A percentile compares a stretch with the other conserved stretches of the same genome.
These are phyloP conservation scores for Chelon labrosus DNA, from an alignment of 2,797 vertebrate species.

Conservation along the genomic window DNA sequence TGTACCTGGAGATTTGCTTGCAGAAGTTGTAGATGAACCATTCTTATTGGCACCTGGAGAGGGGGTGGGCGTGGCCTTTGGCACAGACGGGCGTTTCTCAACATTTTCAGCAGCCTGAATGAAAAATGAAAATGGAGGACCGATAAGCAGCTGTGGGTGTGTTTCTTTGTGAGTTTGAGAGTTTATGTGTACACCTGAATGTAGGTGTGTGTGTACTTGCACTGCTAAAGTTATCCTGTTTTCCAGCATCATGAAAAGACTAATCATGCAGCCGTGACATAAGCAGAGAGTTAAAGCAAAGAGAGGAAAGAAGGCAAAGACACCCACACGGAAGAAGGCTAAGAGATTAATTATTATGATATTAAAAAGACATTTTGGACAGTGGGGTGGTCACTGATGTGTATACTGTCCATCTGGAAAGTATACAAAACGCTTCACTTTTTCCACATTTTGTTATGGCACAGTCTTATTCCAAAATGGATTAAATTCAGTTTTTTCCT, in stretches of 20 bases:
- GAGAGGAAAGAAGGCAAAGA: constrained; percentile 13
- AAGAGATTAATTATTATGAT: constrained; percentile 12
- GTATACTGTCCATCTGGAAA: too few species aligned
- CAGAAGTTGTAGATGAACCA: constrained; percentile 69
- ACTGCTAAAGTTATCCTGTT: background rate
- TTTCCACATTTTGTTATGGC: too few species aligned
- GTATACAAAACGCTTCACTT: too few species aligned
- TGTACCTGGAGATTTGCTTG: constrained; percentile 70
- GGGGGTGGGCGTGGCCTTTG: constrained; percentile 80
- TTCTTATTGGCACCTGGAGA: constrained; percentile 78
- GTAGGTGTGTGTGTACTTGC: background rate
- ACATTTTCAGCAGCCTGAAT: constrained; percentile 81
- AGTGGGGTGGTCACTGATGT: too few species aligned
- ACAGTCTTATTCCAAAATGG: too few species aligned
- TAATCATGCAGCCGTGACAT: constrained; percentile 2
- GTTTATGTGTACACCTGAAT: background rate
- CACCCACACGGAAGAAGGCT: background rate
- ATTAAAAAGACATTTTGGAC: constrained; percentile 24
- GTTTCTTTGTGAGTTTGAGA: background rate
- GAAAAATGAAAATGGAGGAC: constrained; percentile 34
- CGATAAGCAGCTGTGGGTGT: constrained; percentile 17
- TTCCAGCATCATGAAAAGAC: background rate
- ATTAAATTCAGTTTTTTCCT: too few species aligned
- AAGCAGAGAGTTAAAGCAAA: constrained; percentile 8
- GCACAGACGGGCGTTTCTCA: constrained; percentile 86